Evolutionary conservation across 2,888 invertebrate species (phyloP), one percentile per base, ranked within the genome.

Genomic region (Eudasyphora cyanicolor): DNA sequence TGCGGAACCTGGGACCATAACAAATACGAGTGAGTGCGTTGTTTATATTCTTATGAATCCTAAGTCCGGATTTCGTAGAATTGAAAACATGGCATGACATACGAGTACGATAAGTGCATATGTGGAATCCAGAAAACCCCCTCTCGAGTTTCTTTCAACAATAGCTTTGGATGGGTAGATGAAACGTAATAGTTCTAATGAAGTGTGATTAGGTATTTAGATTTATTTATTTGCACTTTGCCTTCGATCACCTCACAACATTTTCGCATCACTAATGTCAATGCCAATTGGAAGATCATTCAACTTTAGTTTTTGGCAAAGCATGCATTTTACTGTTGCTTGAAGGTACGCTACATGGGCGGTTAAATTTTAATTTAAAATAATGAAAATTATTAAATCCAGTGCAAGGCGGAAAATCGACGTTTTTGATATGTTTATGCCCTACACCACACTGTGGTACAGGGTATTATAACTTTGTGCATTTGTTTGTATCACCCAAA

Each of bases 221-320:
- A n/a, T n/a, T n/a, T n/a, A n/a, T n/a, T n/a, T 10, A 14, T 38
- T 21, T 42, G 67, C n/a, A n/a, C n/a, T n/a, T n/a, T n/a, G n/a
- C n/a, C n/a, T n/a, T n/a, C n/a, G 32, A 67, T 67, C 67, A 60
- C 32, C 6, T 8, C 19, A 69, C 74, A 42, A 14, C 35, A 49
- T 74, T 73, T 70, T 38, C 19, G 71, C 49, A 45, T 42, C 49
- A 42, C 79, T 57, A 79, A 67, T 76, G 45, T 79, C 78, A 82
- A 76, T 75, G 78, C 19, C 82, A 82, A 82, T 49, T 29, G 14
- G 21, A 12, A 32, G 32, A 24, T 29, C 76, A 82, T 76, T 82
- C 76, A 76, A 62, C 70, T 51, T 7, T 8, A 62, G 5, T 27
- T n/a, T n/a, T n/a, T n/a, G n/a, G n/a, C n/a, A n/a, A n/a, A n/a